Evolutionary conservation across 2,113 vertebrate species (phyloP), one percentile per base, ranked within the genome.

Genomic region (Lycaon pictus): DNA sequence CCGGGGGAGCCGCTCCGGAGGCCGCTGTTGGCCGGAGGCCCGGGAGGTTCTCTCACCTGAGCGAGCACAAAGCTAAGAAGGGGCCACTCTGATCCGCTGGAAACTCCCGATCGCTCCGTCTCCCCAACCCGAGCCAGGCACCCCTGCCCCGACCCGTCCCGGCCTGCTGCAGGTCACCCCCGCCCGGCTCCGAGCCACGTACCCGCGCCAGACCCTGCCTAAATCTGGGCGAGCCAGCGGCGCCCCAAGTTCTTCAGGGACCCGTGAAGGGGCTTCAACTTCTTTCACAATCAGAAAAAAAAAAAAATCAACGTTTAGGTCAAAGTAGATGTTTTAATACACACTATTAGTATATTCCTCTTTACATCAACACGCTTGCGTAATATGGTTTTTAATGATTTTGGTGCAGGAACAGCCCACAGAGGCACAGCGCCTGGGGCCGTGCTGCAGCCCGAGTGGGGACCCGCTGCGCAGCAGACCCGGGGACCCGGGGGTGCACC

Each of bases 151-250:
- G 0, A 27, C 53, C 4, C 6, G 0, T 2, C 4, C 3, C n/a
- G 3, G 60, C 0, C 1, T 16, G 12, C 48, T 9, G 7, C 3
- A 0, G 51, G 22, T 13, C 56, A 16, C 63, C 55, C 76, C 11
- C 11, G 16, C 3, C 5, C 11, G 0, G 7, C 25, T 22, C 83
- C 35, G 12, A 10, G 29, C 51, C 0, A 0, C 3, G 8, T 37
- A 29, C 81, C 51, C 1, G 29, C 35, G n/a, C 17, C 1, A 1
- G 43, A 20, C 63, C 23, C 1, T 15, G 25, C 11, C 56, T 56
- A 8, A 6, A 15, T 25, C 72, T 16, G 74, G 19, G 56, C 1
- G 2, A 27, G 29, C 4, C 1, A 0, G 3, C 6, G 4, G 51
- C 7, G 10, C 20, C 3, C 2, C 7, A 35, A 0, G 17, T 8